These are phyloP conservation scores for Crypturellus tataupa DNA, from an alignment of 2,797 vertebrate genomes.

Conservation along the genomic window DNA sequence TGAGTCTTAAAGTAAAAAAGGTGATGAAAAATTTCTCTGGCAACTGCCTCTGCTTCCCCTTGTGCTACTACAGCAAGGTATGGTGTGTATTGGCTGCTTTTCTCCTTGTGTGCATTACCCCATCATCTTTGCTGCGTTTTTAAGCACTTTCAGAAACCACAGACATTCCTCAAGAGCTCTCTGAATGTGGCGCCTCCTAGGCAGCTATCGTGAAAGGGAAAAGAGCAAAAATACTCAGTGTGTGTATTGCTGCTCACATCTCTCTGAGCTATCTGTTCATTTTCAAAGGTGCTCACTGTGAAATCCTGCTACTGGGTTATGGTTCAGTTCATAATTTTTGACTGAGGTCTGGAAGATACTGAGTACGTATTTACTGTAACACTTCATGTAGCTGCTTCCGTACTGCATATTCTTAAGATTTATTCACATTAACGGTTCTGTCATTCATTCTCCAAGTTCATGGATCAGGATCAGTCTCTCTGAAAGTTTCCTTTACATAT, in stretches of 20 bases:
- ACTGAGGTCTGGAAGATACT: background rate
- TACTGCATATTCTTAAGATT: background rate
- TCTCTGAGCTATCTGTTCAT: accelerated
- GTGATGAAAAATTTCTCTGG: background rate
- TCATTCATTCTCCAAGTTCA: background rate
- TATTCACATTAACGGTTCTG: background rate
- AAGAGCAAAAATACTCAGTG: background rate
- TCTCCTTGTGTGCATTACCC: background rate
- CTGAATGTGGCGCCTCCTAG: constrained; percentile 23
- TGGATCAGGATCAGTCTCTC: background rate
- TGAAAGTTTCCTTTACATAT: background rate
- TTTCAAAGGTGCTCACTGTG: background rate
- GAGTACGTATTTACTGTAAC: background rate
- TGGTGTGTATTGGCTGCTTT: background rate
- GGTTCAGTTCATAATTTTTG: background rate
- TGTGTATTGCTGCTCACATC: background rate
- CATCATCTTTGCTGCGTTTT: background rate
- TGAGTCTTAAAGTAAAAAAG: background rate
- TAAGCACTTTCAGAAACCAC: background rate
- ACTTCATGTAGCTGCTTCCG: accelerated
- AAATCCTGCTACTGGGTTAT: background rate
- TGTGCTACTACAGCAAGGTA: background rate
- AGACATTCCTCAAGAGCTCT: constrained; percentile 40
- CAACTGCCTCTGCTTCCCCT: background rate
- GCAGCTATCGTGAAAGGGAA: background rate